These are phyloP conservation scores for Hemiscyllium ocellatum DNA, from an alignment of 2,113 vertebrate species.

Conservation along the genomic window DNA sequence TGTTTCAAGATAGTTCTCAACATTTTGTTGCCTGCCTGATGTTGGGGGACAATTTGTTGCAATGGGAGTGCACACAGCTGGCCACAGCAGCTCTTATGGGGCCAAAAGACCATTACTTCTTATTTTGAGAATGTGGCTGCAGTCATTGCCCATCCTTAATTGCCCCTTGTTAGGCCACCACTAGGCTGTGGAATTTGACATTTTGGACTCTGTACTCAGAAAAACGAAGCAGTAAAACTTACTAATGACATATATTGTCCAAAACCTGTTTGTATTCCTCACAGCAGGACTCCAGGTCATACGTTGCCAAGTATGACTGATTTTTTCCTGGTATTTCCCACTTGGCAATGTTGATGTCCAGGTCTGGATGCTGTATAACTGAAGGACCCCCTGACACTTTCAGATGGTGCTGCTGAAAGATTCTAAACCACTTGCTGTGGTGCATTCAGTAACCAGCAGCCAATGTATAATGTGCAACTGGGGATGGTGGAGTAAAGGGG, in stretches of 20 bases:
- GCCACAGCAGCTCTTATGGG: neutral
- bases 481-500: neutral
- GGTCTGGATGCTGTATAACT: neutral
- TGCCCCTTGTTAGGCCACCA: neutral
- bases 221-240: no score
- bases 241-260: no score
- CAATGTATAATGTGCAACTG: neutral
- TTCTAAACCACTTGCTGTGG: neutral
- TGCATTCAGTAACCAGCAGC: neutral
- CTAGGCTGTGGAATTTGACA: no score
- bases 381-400: no score
- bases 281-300: no score
- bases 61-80: neutral
- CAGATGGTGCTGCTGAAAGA: neutral
- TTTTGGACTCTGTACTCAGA: no score
- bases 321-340: no score
- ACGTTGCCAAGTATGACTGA: no score
- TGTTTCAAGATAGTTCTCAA: neutral
- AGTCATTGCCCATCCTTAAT: neutral
- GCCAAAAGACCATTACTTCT: neutral
- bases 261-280: no score
- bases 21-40: neutral
- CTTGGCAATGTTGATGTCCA: neutral
- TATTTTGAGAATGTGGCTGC: neutral
- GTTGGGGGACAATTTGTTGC: neutral